These are phyloP conservation scores for Siphlonurus alternatus DNA, from an alignment of 2,888 invertebrate species.

Conservation along the genomic window DNA sequence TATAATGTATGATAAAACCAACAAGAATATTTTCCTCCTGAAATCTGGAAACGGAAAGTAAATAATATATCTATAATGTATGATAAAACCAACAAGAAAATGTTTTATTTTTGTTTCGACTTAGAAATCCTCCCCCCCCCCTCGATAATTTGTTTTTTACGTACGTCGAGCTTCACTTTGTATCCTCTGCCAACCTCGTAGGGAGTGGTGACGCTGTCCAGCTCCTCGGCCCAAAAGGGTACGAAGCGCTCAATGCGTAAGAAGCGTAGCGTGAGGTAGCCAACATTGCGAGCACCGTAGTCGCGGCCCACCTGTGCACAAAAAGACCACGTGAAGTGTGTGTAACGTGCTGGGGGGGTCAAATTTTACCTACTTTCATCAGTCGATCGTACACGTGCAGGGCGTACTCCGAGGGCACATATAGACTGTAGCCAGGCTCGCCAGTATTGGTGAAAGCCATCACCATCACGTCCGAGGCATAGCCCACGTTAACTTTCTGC, in stretches of 20 bases:
- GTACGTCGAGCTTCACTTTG: conserved; percentile 37
- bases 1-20: no score
- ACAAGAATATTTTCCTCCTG: no score
- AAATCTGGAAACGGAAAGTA: no score
- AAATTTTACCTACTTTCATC: conserved; percentile 38
- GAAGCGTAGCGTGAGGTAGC: conserved; percentile 45
- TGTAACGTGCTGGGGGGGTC: neutral
- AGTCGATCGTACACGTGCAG: conserved; percentile 53
- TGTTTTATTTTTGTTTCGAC: no score
- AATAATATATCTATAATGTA: no score
- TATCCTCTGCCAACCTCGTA: conserved; percentile 45
- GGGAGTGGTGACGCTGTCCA: conserved; percentile 40
- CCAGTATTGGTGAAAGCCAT: conserved; percentile 56
- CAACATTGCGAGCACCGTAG: conserved; percentile 48
- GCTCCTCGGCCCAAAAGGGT: conserved; percentile 54
- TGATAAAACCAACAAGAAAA: no score
- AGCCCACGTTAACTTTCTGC: conserved; percentile 44
- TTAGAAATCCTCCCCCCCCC: no score
- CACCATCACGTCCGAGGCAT: conserved; percentile 49
- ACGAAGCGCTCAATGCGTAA: conserved; percentile 52
- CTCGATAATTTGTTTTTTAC: conserved; percentile 8
- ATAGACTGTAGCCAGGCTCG: conserved; percentile 50
- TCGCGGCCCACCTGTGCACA: conserved; percentile 36
- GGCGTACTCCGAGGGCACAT: conserved; percentile 55
- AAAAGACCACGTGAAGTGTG: conserved; percentile 2